These are phyloP conservation scores for Piscicola geometra DNA, from an alignment of 2,888 invertebrate species.

Conservation along the genomic window DNA sequence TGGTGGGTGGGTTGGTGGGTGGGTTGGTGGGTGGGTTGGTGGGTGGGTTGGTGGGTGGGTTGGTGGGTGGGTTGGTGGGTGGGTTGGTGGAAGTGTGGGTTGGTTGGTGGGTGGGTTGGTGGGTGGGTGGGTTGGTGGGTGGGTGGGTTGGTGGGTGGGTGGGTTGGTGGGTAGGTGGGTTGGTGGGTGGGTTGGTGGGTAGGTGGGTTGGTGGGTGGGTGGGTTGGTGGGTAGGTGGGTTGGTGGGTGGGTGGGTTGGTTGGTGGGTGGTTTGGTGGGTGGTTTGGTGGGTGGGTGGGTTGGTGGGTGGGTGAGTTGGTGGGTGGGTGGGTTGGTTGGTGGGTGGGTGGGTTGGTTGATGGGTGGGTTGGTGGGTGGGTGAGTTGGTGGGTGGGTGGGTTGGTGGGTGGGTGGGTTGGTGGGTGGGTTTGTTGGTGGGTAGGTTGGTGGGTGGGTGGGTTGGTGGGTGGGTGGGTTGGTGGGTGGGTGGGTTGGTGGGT, in stretches of 20 bases:
- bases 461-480: conserved; percentile 62
- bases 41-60: too few relatives aligned
- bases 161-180: too few relatives aligned
- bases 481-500: conserved; percentile 71
- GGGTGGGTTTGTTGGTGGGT: neutral
- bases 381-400: neutral
- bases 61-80: neutral
- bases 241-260: conserved; percentile 49
- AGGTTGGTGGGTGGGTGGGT: neutral
- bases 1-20: neutral
- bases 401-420: neutral
- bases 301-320: neutral
- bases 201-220: conserved; percentile 38
- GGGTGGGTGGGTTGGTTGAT: conserved; percentile 65
- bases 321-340: neutral
- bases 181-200: neutral
- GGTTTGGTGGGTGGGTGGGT: neutral
- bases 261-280: neutral
- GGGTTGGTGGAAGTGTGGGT: conserved; percentile 37
- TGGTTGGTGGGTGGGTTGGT: too few relatives aligned
- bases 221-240: conserved; percentile 71
- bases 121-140: neutral
- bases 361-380: conserved; percentile 62
- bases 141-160: neutral
- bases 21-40: neutral